Percentiles rank a stretch among this genome's conserved stretches.
Evolutionary conservation across 2,113 vertebrate species (phyloP).

Genomic region (Plectropomus leopardus): DNA sequence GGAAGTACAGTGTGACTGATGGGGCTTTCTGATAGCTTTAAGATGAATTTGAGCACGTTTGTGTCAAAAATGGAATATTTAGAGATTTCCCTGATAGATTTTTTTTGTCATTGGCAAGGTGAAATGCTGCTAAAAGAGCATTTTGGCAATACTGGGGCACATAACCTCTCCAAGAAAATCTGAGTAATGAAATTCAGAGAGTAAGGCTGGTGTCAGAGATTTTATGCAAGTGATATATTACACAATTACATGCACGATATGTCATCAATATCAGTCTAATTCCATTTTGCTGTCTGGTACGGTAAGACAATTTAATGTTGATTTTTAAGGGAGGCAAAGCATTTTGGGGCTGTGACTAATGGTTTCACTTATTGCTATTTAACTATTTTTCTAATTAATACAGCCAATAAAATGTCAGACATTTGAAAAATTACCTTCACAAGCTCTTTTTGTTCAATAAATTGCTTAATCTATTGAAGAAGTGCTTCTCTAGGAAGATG

Average conservation of each 20-base stretch:
- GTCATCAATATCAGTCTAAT: neutral
- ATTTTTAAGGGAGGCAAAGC: neutral
- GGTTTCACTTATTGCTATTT: no score
- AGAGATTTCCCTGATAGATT: neutral
- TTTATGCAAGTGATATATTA: neutral
- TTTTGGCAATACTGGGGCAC: neutral
- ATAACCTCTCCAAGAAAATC: neutral
- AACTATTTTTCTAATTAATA: no score
- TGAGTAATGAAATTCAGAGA: neutral
- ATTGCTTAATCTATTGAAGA: no score
- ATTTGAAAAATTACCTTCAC: no score
- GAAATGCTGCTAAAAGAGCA: neutral
- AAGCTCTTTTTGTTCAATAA: no score
- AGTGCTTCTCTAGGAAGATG: no score
- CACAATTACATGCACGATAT: neutral
- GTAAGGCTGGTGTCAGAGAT: neutral
- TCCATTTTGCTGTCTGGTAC: neutral
- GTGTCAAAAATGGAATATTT: neutral
- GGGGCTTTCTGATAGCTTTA: neutral
- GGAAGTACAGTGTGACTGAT: conserved; percentile 2
- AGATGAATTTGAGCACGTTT: neutral
- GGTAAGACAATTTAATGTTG: neutral
- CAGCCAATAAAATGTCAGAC: no score
- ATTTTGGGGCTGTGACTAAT: neutral
- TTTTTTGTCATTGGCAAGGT: neutral